Base-by-base conservation (phyloP, 2,888 invertebrate species). In the Mesorhabditis belari region DNA sequence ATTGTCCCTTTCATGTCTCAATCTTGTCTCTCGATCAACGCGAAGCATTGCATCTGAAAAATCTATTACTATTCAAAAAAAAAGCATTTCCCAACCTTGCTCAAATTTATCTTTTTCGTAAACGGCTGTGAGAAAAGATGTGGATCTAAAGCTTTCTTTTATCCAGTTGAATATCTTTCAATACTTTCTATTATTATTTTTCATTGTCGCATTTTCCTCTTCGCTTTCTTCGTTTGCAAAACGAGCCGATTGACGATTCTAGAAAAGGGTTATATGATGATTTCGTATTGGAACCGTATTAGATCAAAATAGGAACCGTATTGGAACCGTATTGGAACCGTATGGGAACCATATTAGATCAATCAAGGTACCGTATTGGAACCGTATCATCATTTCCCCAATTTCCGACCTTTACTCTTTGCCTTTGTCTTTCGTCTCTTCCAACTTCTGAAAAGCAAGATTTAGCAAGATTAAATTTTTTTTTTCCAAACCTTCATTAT, bases 1-100 rank as follows among this genome's bases (percentile, higher is more conserved):
- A 50, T 62, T 61, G 19, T 72, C 72, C 51, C 69, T 69, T 27
- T 70, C 72, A 25, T 69, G 67, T 9, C 61, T 61, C 56, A 63
- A 62, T 12, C 70, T 68, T 5, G 66, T 67, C 44, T 67, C 65
- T 29, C 63, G 55, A 27, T 68, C 63, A 12, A 66, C 66, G 27
- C 69, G 63, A 49, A 64, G 58, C 23, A 64, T 57, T 28, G 57
- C 58, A 12, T 69, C 70, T 69, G 57, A 55, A 66, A n/a, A n/a
- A n/a, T n/a, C n/a, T n/a, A n/a, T n/a, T 6, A 35, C 35, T 35
- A 12, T 35, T 35, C 17, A 35, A 35, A 35, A 17, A 17, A 17
- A 0, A 35, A 35, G n/a, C 44, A 9, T 35, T n/a, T 9, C 12
- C 44, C 12, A 17, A 35, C 44, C 44, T 17, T 35, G 12, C 44